Percentiles rank a stretch among this genome's conserved stretches.
Conservation (phyloP, 2,113 vertebrate genomes). For the Percopsis transmontana region DNA sequence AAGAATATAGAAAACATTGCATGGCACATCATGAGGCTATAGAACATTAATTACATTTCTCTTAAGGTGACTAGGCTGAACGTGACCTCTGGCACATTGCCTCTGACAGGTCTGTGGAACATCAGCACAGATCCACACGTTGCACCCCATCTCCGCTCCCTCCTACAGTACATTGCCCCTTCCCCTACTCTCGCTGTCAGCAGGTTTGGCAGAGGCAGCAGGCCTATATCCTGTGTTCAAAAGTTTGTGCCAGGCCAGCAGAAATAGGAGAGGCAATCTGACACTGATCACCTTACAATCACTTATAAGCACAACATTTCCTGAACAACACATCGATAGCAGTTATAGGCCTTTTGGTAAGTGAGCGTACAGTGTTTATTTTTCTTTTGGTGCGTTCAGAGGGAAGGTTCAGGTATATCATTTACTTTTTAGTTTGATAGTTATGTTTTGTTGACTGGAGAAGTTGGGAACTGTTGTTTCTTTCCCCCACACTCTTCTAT, state of each 20-base stretch:
- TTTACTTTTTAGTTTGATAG: neutral
- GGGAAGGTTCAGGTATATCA: slow-evolving; percentile 2
- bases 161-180: slow-evolving; percentile 1
- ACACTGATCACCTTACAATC: slow-evolving; percentile 34
- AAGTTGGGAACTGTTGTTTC: neutral
- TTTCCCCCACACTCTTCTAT: neutral
- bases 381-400: neutral
- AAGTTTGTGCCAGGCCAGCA: slow-evolving; percentile 66
- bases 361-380: neutral
- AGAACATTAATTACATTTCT: slow-evolving; percentile 2
- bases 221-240: slow-evolving; percentile 63
- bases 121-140: slow-evolving; percentile 36
- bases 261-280: slow-evolving; percentile 69
- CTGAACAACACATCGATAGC: slow-evolving; percentile 40
- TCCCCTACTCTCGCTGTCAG: slow-evolving; percentile 56
- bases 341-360: slow-evolving; percentile 16
- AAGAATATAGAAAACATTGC: slow-evolving; percentile 28
- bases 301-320: slow-evolving; percentile 48
- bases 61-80: neutral
- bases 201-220: slow-evolving; percentile 54
- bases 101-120: slow-evolving; percentile 27
- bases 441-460: neutral
- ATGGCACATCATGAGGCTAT: slow-evolving; percentile 4
- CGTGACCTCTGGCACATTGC: neutral
- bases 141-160: slow-evolving; percentile 25